A percentile compares a stretch with the other conserved stretches of the same genome.
phyloP scores from a whole-genome alignment of 2,113 vertebrate species.

The Oreotrochilus melanogaster region DNA sequence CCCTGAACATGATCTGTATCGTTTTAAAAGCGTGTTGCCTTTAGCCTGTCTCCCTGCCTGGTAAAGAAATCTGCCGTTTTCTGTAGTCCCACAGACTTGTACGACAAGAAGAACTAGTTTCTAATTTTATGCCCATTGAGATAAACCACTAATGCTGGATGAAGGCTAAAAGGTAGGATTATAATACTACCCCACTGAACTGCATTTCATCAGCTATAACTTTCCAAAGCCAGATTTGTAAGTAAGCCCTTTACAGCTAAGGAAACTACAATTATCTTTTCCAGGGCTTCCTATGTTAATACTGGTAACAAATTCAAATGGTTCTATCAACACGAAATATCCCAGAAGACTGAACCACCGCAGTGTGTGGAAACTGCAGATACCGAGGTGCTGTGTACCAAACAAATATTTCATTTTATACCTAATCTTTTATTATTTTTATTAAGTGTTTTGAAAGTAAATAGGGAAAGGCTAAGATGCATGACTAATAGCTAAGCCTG shows the following conservation, averaged over 20 bases:
- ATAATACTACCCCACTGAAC: constrained; percentile 83
- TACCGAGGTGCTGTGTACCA: constrained; percentile 88
- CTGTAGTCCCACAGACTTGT: constrained; percentile 77
- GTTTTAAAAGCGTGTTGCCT: constrained; percentile 53
- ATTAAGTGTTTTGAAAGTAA: constrained; percentile 94
- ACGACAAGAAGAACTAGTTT: constrained; percentile 84
- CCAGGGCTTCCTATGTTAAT: constrained; percentile 86
- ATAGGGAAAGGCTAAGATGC: constrained; percentile 92
- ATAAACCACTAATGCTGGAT: constrained; percentile 84
- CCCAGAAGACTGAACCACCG: constrained; percentile 86
- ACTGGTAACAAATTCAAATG: constrained; percentile 88
- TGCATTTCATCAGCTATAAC: constrained; percentile 86
- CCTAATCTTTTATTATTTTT: constrained; percentile 93
- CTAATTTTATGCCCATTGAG: constrained; percentile 87
- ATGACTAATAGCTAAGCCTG: constrained; percentile 99
- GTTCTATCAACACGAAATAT: constrained; percentile 87
- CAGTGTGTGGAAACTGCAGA: constrained; percentile 89
- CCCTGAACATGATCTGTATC: constrained; percentile 58
- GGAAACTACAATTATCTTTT: constrained; percentile 85
- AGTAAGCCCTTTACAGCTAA: constrained; percentile 85
- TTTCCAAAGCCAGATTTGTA: constrained; percentile 87
- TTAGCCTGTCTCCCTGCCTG: constrained; percentile 31
- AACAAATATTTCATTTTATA: constrained; percentile 89
- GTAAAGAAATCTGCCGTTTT: constrained; percentile 63
- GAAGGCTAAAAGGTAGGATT: constrained; percentile 86